Base-by-base conservation (phyloP, 2,113 vertebrate species). In the Panthera uncia region DNA sequence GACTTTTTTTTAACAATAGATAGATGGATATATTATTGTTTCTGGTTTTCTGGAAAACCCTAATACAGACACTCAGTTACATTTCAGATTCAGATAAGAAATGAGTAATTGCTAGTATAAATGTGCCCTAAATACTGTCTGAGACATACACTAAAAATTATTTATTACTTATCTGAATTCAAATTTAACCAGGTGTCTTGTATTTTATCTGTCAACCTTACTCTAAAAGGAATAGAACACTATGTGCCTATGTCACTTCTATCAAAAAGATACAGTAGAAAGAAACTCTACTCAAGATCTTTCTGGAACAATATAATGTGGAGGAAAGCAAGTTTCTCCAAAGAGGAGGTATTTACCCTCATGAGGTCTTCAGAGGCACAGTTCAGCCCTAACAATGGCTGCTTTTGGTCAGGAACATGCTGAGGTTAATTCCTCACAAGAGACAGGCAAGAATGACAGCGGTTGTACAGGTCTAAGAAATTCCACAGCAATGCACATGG, bases 401-500 rank as follows among this genome's bases (percentile, higher is more conserved):
- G 78, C 50, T 94, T 93, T 18, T 50, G 76, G 79, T 81, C 33
- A 79, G 82, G 13, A 38, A 52, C 29, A 76, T 31, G 61, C 23
- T 66, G 50, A 41, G 52, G 52, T 78, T 91, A 80, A 81, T 91
- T 89, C 38, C 96, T 73, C 45, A 93, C 48, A 80, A 87, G 68
- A 85, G 84, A 82, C 23, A 66, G 21, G 57, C 21, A 68, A 85
- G 25, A 82, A 52, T 55, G 45, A 29, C 25, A 76, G n/a, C 9
- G 25, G 4, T 36, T 74, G 7, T 11, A n/a, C 3, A 27, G 19
- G 25, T 25, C 21, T 69, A 61, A 48, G 41, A 38, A 78, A 79
- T 76, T 61, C 48, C 36, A 45, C 11, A 63, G 41, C 8, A 52
- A 52, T 7, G 14, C 15, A 66, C 3, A 0, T n/a, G 38, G 33